Base-by-base conservation (phyloP, 2,888 invertebrate species). In the Noctuana brunneofusca region DNA sequence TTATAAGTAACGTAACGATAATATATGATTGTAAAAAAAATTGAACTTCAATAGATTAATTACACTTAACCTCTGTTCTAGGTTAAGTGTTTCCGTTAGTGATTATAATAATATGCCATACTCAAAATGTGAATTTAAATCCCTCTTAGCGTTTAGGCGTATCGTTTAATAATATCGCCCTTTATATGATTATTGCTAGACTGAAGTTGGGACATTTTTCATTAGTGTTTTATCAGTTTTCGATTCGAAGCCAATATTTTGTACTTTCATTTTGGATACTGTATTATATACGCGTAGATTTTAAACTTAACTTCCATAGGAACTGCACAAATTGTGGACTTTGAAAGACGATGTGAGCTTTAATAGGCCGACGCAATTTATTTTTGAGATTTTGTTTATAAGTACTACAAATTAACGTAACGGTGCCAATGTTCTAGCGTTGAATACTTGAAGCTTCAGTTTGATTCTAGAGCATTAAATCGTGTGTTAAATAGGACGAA, bases 31-130 rank as follows among this genome's bases (percentile, higher is more conserved):
- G 84, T 89, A 84, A 85, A 83, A 79, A 78, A 83, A 79, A 78
- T 66, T 78, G 73, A 85, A 84, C 80, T 81, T 77, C 72, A 63
- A 69, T 87, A 86, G 49, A 80, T 78, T 81, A n/a, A n/a, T n/a
- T n/a, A n/a, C n/a, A n/a, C n/a, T n/a, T n/a, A n/a, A 84, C 73
- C 74, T 85, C 76, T 70, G 72, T 70, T 69, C 70, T 80, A 79
- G 76, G 58, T 57, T 89, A 87, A 88, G 86, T 78, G 85, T 87
- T 88, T 86, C 83, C 75, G 73, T 84, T 87, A 86, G 86, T 81
- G 75, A 79, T 75, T 81, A 82, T 76, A 77, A 79, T 75, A 81
- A 82, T 76, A 77, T 73, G 86, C 84, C 88, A 89, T 87, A 89
- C 87, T 89, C 86, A 84, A 78, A 16, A 79, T 75, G 80, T 86